Percentiles rank a stretch among this genome's conserved stretches.
phyloP scores from a whole-genome alignment of 2,888 invertebrate species.

The Elmis aenea region DNA sequence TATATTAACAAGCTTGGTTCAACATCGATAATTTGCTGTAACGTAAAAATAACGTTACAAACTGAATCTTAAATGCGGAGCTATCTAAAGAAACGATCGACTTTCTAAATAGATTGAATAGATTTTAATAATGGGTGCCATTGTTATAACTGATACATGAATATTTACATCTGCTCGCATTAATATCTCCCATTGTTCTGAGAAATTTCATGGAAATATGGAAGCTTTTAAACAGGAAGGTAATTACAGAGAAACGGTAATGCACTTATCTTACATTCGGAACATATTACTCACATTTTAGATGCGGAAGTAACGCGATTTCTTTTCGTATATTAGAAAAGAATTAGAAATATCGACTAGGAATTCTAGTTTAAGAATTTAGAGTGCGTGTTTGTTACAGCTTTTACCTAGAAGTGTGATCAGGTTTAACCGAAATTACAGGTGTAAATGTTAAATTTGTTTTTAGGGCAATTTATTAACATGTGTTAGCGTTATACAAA shows the following conservation, averaged over 20 bases:
- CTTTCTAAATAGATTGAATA: conserved; percentile 32
- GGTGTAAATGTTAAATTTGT: background rate
- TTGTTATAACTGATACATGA: conserved; percentile 32
- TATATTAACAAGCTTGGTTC: too few species aligned
- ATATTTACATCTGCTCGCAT: conserved; percentile 36
- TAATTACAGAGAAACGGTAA: conserved; percentile 6
- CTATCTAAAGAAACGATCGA: conserved; percentile 28
- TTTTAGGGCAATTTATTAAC: background rate
- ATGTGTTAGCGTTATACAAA: background rate
- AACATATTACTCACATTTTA: too few species aligned
- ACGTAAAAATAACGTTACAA: too few species aligned
- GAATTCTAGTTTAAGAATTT: background rate
- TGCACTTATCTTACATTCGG: background rate
- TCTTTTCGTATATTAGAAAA: too few species aligned
- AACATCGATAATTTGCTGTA: too few species aligned
- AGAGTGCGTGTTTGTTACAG: background rate
- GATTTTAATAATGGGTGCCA: conserved; percentile 32
- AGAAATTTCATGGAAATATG: conserved; percentile 28
- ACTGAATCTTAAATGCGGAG: too few species aligned
- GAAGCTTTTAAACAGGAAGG: conserved; percentile 26
- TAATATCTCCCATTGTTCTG: conserved; percentile 34
- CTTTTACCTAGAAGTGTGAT: background rate
- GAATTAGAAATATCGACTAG: too few species aligned
- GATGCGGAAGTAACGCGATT: too few species aligned
- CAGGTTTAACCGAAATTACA: background rate